Conservation (phyloP, 1,140 invertebrate species). For the Grapholita molesta region DNA sequence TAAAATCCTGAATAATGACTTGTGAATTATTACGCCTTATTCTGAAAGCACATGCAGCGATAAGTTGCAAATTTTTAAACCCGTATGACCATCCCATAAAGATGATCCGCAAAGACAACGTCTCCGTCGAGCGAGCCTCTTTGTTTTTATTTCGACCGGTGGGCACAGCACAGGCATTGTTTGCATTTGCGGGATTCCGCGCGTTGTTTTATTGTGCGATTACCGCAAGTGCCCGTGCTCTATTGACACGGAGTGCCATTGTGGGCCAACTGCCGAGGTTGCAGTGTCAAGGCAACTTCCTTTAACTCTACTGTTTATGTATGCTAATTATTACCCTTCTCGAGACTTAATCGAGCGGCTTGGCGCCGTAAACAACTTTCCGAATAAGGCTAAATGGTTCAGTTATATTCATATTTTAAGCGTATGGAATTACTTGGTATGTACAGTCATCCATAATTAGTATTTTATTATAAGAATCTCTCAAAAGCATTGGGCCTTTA, state of each 20-base stretch:
- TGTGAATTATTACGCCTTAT: neutral
- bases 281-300: constrained; percentile 57
- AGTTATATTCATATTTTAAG: neutral
- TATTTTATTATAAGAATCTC: neutral
- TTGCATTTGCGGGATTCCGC: constrained; percentile 39
- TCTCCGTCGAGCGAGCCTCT: neutral
- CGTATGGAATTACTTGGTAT: neutral
- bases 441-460: neutral
- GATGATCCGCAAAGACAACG: neutral
- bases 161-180: constrained; percentile 31
- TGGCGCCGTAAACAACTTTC: neutral
- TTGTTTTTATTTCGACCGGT: constrained; percentile 43
- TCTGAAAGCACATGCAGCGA: neutral
- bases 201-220: constrained; percentile 48
- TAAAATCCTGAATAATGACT: no score
- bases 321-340: constrained; percentile 12
- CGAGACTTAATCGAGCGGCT: neutral
- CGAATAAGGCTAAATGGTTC: neutral
- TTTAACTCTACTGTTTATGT: constrained; percentile 2
- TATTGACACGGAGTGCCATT: constrained; percentile 54
- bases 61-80: neutral
- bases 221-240: constrained; percentile 52
- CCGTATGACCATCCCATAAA: neutral
- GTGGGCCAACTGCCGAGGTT: constrained; percentile 48
- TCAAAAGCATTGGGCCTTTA: neutral